These are phyloP conservation scores for Melipona quadrifasciata DNA, from an alignment of 1,140 invertebrate genomes.

Conservation along the genomic window DNA sequence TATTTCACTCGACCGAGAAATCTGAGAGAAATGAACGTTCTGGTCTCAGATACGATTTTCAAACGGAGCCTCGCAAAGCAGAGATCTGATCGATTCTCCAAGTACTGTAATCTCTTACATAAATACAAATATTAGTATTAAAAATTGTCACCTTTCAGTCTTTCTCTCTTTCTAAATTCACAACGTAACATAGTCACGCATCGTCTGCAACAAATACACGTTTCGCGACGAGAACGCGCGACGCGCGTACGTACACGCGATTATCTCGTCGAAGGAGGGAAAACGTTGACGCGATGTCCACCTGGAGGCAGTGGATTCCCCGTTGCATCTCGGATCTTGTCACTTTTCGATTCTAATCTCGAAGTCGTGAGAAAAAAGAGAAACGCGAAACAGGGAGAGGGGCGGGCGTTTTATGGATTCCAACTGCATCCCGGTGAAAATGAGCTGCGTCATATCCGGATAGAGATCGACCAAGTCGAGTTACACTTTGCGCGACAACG, in stretches of 20 bases:
- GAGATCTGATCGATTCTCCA: too few species aligned
- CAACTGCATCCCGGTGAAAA: conserved; percentile 62
- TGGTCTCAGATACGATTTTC: not conserved
- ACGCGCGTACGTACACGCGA: too few species aligned
- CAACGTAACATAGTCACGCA: too few species aligned
- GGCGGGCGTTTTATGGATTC: conserved; percentile 58
- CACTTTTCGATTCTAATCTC: conserved; percentile 38
- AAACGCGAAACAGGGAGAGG: not conserved
- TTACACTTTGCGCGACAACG: conserved; percentile 38
- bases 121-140: too few species aligned
- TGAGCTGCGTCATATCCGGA: conserved; percentile 63
- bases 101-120: too few species aligned
- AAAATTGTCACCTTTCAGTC: too few species aligned
- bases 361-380: not conserved
- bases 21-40: conserved; percentile 1
- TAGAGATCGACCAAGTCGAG: conserved; percentile 23
- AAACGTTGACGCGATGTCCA: conserved; percentile 19
- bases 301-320: not conserved
- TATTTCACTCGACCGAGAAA: too few species aligned
- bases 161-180: too few species aligned
- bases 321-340: not conserved
- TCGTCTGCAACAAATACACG: too few species aligned
- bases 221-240: not conserved
- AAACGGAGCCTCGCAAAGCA: too few species aligned
- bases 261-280: not conserved